Base-by-base conservation (phyloP, 2,113 vertebrate genomes). In the Hypomesus transpacificus region DNA sequence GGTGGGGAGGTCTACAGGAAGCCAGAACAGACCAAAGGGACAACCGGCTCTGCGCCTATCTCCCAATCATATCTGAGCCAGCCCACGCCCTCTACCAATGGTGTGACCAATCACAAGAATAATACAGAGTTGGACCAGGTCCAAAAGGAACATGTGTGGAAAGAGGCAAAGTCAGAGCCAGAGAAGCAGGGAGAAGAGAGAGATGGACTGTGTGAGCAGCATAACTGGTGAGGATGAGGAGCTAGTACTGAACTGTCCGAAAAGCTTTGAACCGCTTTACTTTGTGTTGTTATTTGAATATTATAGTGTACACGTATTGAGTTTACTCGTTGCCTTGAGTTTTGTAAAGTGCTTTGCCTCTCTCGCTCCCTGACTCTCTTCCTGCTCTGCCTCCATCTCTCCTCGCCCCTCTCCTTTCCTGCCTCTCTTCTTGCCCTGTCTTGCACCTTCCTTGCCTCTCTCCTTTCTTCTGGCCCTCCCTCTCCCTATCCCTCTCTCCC, bases 1-100 rank as follows among this genome's bases (percentile, higher is more conserved):
- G 86, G 87, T 65, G 89, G 88, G 66, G 92, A 93, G 66, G 90
- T 80, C 7, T 82, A 82, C 73, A 69, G 34, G 14, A 79, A 78
- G n/a, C 18, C 56, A 0, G 70, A 62, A 77, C 85, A n/a, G 54
- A 85, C 88, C 34, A 83, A 60, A 61, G 59, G 73, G 6, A 68
- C 0, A 70, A 82, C 56, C 78, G 69, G 72, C 18, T 59, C 21
- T 21, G 70, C 18, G 39, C 39, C 39, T 82, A 76, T 56, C 75
- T 74, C 75, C 71, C 89, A 0, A 4, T 20, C 71, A 50, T 3
- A 61, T 22, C 80, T 84, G n/a, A 56, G 65, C 68, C 66, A 79
- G 68, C 58, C 91, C 84, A 87, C 80, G 46, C 74, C 71, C 63
- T 79, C 74, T 39, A 82, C 84, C 16, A 80, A 73, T 65, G 82